Evolutionary conservation across 2,888 invertebrate genomes (phyloP).

Genomic region (Trypoxylon attenuatum): DNA sequence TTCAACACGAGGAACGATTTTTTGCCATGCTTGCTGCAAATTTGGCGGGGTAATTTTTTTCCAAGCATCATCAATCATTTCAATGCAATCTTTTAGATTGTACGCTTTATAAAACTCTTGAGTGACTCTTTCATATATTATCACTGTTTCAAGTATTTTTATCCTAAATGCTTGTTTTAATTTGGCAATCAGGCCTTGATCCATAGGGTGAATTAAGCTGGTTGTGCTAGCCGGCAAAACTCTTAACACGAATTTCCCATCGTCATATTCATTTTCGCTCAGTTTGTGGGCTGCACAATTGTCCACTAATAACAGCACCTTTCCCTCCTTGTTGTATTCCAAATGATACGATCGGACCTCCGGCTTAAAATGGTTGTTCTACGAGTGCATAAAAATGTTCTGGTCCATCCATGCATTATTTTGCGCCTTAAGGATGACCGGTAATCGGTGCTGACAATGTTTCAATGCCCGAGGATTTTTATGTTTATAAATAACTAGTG

Average conservation of each 20-base stretch:
- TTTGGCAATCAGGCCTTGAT: background rate
- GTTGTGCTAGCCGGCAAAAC: background rate
- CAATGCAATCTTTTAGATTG: conserved; percentile 1
- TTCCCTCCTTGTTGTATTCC: background rate
- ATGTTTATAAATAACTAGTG: background rate
- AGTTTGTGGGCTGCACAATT: background rate
- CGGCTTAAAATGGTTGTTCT: conserved; percentile 2
- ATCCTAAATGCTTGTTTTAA: conserved; percentile 1
- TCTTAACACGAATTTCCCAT: background rate
- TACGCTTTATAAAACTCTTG: background rate
- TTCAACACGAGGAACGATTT: too few species aligned
- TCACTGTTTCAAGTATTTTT: background rate
- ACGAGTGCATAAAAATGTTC: conserved; percentile 6
- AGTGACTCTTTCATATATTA: background rate
- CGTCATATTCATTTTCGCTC: background rate
- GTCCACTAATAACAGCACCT: conserved; percentile 3
- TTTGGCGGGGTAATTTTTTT: background rate
- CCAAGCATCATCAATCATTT: conserved; percentile 10
- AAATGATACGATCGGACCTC: background rate
- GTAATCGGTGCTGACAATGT: background rate
- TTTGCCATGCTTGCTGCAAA: conserved; percentile 4
- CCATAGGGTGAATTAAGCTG: background rate
- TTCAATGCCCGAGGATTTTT: background rate
- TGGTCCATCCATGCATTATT: background rate
- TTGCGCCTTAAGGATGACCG: background rate